These are phyloP conservation scores for Mormoops blainvillei DNA, from an alignment of 2,113 vertebrate genomes.

Conservation along the genomic window DNA sequence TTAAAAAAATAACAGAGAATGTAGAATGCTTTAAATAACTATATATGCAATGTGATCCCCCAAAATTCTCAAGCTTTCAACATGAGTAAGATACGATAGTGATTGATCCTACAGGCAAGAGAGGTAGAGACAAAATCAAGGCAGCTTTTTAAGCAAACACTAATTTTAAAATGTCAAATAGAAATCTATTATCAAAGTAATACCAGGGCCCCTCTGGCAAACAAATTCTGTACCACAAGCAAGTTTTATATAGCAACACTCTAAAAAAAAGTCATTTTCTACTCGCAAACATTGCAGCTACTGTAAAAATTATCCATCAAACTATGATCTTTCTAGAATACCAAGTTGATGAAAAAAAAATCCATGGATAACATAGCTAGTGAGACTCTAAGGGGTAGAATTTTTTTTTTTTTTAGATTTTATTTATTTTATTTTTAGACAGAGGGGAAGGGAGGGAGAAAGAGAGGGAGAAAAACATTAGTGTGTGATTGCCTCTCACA, in stretches of 20 bases:
- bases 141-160: background rate
- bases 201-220: constrained; percentile 10
- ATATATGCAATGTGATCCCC: background rate
- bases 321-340: constrained; percentile 30
- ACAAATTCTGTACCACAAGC: background rate
- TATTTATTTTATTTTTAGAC: no score
- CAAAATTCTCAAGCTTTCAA: background rate
- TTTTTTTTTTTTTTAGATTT: no score
- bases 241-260: constrained; percentile 26
- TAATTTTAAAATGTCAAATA: constrained; percentile 46
- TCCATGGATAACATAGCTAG: constrained; percentile 26
- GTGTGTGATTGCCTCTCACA: no score
- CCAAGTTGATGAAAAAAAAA: constrained; percentile 60
- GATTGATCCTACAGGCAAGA: background rate
- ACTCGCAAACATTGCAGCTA: constrained; percentile 24
- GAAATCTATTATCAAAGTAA: constrained; percentile 1
- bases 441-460: no score
- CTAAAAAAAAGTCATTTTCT: background rate
- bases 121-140: background rate
- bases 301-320: constrained; percentile 51
- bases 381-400: constrained; percentile 1
- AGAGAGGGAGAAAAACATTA: no score
- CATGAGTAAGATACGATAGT: background rate
- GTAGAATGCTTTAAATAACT: background rate
- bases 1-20: background rate